Evolutionary conservation across 2,888 invertebrate genomes (phyloP), one percentile per base, ranked within the genome.

Genomic region (Cryptocheilus praepositus): DNA sequence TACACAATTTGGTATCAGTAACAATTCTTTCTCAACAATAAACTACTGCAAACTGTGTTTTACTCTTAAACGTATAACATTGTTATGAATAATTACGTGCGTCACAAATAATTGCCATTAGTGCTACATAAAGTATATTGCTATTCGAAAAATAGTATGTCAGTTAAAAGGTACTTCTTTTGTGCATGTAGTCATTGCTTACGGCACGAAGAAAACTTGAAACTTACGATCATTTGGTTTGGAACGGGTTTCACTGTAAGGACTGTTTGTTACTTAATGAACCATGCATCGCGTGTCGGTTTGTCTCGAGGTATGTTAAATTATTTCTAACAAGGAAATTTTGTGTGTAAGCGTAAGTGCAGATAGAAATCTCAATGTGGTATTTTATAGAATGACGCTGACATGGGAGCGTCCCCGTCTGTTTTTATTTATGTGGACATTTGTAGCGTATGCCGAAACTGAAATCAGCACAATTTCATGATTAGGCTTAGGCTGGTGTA

Each of bases 121-220:
- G 36, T 44, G 56, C 49, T 71, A 56, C 22, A 62, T 58, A 58
- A 67, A 21, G 66, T 66, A 72, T 70, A 76, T 73, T 54, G 73
- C 69, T 73, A 73, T 67, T 71, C 71, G n/a, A 73, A 64, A 61
- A 64, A 67, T 54, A 45, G 60, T 36, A 28, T 28, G 36, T 11
- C 3, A 36, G 7, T 55, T 64, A 64, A 72, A 70, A 52, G n/a
- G 61, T 61, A 71, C 59, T 54, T 75, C 25, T 74, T 51, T 76
- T 53, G 73, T 64, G 58, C 70, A 13, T 44, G 18, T 18, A 44
- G 51, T 63, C 76, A 46, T 56, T 59, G 43, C 67, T n/a, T 53
- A 21, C n/a, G 22, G 8, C 49, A n/a, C 18, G 49, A 1, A 16
- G 5, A 11, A 49, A 49, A 18, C 8, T 49, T 4, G 49, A 49